Percentiles rank a stretch among this genome's conserved stretches.
These are phyloP conservation scores for Sebastes taczanowskii DNA, from an alignment of 2,797 vertebrate genomes.

Conservation along the genomic window DNA sequence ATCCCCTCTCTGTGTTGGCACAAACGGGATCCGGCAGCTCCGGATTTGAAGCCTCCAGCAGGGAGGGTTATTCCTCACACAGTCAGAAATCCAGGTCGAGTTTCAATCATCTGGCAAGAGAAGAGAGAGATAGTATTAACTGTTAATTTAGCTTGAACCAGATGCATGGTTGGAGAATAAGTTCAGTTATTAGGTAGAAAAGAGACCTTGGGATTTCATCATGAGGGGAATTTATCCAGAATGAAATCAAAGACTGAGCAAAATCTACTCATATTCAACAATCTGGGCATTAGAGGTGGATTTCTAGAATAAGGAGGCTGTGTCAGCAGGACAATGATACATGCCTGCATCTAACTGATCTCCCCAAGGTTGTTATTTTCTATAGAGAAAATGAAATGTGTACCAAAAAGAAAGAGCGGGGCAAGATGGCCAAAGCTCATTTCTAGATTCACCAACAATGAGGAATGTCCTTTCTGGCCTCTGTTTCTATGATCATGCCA, in stretches of 20 bases:
- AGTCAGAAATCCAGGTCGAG: conserved; percentile 63
- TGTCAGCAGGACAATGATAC: conserved; percentile 22
- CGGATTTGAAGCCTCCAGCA: conserved; percentile 45
- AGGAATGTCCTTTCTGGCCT: conserved; percentile 79
- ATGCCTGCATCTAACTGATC: not conserved
- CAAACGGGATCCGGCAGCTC: conserved; percentile 39
- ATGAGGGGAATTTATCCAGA: not conserved
- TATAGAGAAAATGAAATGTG: conserved; percentile 17
- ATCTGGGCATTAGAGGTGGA: conserved; percentile 11
- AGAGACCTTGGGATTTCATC: conserved; percentile 2
- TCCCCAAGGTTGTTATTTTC: conserved; percentile 24
- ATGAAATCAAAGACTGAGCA: conserved; percentile 5
- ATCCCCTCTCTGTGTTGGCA: conserved; percentile 59
- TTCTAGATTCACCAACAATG: conserved; percentile 74
- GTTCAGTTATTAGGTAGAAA: conserved; percentile 6
- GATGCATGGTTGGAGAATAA: not conserved
- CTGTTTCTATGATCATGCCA: conserved; percentile 79
- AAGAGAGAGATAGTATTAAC: conserved; percentile 55
- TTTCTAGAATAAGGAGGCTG: conserved; percentile 33
- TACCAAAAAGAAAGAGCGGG: conserved; percentile 24
- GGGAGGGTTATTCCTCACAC: conserved; percentile 65
- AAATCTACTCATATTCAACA: conserved; percentile 9
- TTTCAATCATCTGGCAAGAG: conserved; percentile 77
- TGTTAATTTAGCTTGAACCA: conserved; percentile 39
- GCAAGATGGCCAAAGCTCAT: conserved; percentile 49